Evolutionary conservation across 2,113 vertebrate species (phyloP), one percentile per base, ranked within the genome.

Genomic region (Phylloscopus whistleri): DNA sequence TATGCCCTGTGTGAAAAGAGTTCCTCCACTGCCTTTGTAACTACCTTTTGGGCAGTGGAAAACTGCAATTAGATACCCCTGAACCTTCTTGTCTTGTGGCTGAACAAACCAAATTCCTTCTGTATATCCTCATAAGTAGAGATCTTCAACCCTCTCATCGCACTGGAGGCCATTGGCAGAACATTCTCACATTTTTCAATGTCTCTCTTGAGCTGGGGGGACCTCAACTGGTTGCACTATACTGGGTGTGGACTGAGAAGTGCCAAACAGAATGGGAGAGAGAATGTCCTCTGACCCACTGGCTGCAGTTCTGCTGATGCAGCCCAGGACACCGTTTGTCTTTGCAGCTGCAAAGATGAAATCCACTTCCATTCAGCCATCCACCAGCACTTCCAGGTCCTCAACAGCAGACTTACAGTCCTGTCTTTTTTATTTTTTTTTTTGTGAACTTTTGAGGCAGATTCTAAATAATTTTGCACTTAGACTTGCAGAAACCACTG

Each of bases 311-410:
- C 63, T 76, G 41, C 20, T 51, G 27, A 60, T 51, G 35, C 13
- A 56, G 12, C 19, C 18, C 37, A 43, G 28, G 30, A 55, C 15
- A n/a, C 3, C 0, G 0, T 21, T 37, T 60, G 28, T 28, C 39
- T 75, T 53, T 0, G 0, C 60, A n/a, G 23, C 41, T 87, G 18
- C 24, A 53, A 43, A 64, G 24, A 20, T 70, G 31, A 64, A 87
- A 78, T 17, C 8, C 22, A 23, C 20, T 73, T 56, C 26, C 1
- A 2, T 66, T 64, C 55, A 70, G 35, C 5, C 30, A 12, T 49
- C 21, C 41, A 52, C 16, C 7, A 78, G 43, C 21, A 58, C 9
- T 51, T 69, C 20, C 33, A 89, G 7, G 10, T 49, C 27, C 37
- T 72, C 49, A 91, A 55, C 53, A 72, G 11, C 13, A 91, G 30